A percentile compares a stretch with the other conserved stretches of the same genome.
Evolutionary conservation across 1,140 invertebrate genomes (phyloP).

Genomic region (Hycleus cichorii): DNA sequence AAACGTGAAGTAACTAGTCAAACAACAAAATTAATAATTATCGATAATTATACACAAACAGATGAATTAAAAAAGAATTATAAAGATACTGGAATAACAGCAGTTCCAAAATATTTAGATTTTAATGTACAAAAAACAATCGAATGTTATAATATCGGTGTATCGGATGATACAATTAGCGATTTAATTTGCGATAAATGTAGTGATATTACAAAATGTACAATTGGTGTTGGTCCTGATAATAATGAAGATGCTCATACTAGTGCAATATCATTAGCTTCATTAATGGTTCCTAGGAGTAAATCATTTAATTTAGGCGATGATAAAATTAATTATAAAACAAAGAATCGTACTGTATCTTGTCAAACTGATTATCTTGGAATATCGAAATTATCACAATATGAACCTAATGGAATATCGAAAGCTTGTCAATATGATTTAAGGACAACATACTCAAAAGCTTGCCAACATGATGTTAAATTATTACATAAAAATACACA

Average conservation of each 20-base stretch:
- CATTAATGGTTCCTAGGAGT: constrained; percentile 30
- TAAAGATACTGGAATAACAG: constrained; percentile 40
- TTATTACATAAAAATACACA: constrained; percentile 31
- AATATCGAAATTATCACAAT: constrained; percentile 22
- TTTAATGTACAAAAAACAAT: constrained; percentile 38
- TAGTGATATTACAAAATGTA: constrained; percentile 36
- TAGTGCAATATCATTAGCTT: constrained; percentile 29
- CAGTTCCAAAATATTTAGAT: constrained; percentile 34
- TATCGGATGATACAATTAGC: constrained; percentile 43
- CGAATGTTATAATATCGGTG: constrained; percentile 41
- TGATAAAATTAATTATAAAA: constrained; percentile 28
- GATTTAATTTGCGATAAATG: constrained; percentile 48
- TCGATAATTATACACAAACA: constrained; percentile 24
- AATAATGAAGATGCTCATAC: constrained; percentile 25
- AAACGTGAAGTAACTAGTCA: constrained; percentile 40
- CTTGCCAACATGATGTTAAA: constrained; percentile 37
- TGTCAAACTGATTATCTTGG: constrained; percentile 21
- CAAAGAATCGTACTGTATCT: constrained; percentile 29
- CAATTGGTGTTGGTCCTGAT: constrained; percentile 42
- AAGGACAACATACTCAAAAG: constrained; percentile 30
- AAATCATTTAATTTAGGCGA: constrained; percentile 40
- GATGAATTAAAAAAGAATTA: constrained; percentile 9
- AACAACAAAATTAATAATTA: constrained; percentile 22
- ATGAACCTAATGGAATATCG: constrained; percentile 20
- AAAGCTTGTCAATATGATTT: constrained; percentile 27